These are phyloP conservation scores for Crotalus helleri DNA, from an alignment of 2,113 vertebrate species.

Conservation along the genomic window DNA sequence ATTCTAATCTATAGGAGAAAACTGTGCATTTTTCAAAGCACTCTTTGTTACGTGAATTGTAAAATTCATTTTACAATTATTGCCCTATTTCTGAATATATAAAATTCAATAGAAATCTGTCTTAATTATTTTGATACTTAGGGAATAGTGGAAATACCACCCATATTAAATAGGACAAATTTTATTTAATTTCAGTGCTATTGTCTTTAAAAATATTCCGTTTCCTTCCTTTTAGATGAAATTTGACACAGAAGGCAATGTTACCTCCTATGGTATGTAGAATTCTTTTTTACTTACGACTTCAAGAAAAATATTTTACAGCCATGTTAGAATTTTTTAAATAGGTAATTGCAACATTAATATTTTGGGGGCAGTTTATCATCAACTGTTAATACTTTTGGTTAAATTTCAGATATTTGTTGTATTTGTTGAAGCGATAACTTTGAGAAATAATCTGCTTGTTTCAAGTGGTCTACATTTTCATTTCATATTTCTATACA, in stretches of 20 bases:
- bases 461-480: neutral
- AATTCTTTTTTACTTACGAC: constrained; percentile 15
- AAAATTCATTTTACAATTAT: neutral
- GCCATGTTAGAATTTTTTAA: neutral
- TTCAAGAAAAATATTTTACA: neutral
- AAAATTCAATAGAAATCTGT: neutral
- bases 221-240: constrained; percentile 79
- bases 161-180: neutral
- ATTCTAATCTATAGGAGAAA: neutral
- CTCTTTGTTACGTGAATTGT: neutral
- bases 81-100: neutral
- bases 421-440: neutral
- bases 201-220: neutral
- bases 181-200: neutral
- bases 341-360: neutral
- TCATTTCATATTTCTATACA: neutral
- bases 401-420: neutral
- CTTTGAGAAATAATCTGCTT: neutral
- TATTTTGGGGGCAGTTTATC: neutral
- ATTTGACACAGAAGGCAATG: constrained; percentile 86
- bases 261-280: constrained; percentile 87
- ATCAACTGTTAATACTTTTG: neutral
- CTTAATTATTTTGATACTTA: neutral
- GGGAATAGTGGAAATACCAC: neutral
- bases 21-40: neutral